Percentiles rank a stretch among this genome's conserved stretches.
Conservation (phyloP, 2,113 vertebrate species). For the Spheniscus mendiculus region DNA sequence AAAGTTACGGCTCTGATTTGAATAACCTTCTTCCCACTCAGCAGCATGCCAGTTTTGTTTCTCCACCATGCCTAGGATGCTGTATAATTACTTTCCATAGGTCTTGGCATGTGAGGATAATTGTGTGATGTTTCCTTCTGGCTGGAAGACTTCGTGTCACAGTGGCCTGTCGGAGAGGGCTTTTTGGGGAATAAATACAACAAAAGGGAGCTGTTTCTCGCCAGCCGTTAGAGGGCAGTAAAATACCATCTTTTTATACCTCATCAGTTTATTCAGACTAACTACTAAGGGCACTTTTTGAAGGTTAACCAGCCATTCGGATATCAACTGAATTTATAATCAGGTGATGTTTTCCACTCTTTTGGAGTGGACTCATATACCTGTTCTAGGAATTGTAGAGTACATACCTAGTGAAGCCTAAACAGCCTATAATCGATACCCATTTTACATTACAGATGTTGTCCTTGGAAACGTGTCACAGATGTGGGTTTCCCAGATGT, state of each 20-base stretch:
- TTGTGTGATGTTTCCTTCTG: not conserved
- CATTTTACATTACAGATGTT: not conserved
- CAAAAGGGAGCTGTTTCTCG: not conserved
- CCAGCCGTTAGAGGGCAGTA: constrained; percentile 69
- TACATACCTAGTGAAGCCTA: not conserved
- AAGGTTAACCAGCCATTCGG: constrained; percentile 8
- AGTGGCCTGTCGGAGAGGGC: not conserved
- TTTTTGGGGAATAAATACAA: not conserved
- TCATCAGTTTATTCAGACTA: rapidly evolving
- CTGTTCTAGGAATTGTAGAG: not conserved
- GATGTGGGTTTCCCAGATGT: not conserved
- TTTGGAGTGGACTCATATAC: not conserved
- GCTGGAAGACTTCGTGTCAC: not conserved
- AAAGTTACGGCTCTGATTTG: not conserved
- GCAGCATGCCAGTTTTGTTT: not conserved
- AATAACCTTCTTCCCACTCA: not conserved
- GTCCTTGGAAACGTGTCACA: rapidly evolving
- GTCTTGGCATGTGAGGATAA: not conserved
- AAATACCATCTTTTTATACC: not conserved
- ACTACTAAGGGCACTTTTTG: not conserved
- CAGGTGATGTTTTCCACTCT: not conserved
- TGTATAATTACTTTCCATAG: not conserved
- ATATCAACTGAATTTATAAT: not conserved
- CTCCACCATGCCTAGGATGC: not conserved
- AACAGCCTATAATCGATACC: not conserved